phyloP scores from a whole-genome alignment of 1,140 invertebrate species.

The Calliopsis andreniformis region DNA sequence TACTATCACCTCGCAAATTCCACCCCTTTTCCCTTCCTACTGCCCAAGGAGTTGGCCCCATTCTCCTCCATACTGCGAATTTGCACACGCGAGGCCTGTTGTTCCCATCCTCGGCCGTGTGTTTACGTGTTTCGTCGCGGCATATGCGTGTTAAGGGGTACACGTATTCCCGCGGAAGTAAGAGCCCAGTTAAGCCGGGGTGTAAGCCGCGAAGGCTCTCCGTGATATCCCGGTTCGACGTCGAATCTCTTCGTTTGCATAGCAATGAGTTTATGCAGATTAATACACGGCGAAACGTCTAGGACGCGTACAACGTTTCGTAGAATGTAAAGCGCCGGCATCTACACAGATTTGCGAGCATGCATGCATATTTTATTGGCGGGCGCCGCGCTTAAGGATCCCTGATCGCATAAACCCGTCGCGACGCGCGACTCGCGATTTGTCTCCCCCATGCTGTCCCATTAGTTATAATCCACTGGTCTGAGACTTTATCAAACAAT shows the following conservation, averaged over 20 bases:
- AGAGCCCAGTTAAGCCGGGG: constrained; percentile 50
- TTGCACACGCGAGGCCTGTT: too few species aligned
- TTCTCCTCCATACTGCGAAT: too few species aligned
- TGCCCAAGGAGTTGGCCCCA: too few species aligned
- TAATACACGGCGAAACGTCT: constrained; percentile 75
- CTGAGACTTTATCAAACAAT: constrained; percentile 49
- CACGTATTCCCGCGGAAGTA: constrained; percentile 23
- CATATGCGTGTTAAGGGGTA: constrained; percentile 5
- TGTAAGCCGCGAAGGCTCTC: constrained; percentile 62
- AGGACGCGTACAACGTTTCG: constrained; percentile 60
- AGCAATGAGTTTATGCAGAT: constrained; percentile 82
- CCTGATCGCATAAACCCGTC: constrained; percentile 41
- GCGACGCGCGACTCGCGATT: constrained; percentile 22
- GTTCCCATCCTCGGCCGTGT: constrained; percentile 4
- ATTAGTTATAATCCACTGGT: constrained; percentile 46
- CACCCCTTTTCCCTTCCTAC: too few species aligned
- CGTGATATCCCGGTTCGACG: constrained; percentile 71
- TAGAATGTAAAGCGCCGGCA: constrained; percentile 56
- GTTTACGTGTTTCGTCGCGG: constrained; percentile 32
- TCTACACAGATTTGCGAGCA: constrained; percentile 39
- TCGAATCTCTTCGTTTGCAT: constrained; percentile 80
- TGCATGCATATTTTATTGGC: constrained; percentile 62
- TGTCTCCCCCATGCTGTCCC: constrained; percentile 26
- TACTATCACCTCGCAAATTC: too few species aligned
- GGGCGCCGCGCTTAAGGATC: constrained; percentile 46